These are phyloP conservation scores for Megalurothrips usitatus DNA, from an alignment of 2,888 invertebrate species.

Conservation along the genomic window DNA sequence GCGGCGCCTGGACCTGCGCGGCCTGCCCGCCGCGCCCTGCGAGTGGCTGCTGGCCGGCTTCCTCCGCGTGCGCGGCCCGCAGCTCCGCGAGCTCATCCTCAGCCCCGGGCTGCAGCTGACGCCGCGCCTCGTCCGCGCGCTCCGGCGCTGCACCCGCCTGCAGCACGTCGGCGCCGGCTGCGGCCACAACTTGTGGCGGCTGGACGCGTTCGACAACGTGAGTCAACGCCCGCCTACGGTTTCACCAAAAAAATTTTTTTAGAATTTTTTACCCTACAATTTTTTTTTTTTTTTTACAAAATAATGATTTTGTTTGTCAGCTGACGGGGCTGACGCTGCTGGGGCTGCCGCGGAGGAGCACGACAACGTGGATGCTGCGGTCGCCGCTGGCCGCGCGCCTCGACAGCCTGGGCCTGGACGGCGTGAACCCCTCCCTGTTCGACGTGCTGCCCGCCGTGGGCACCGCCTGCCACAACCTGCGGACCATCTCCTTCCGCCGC, in stretches of 20 bases:
- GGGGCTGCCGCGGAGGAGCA: background rate
- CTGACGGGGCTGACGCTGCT: background rate
- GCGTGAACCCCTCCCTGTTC: slow-evolving; percentile 19
- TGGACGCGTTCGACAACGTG: slow-evolving; percentile 1
- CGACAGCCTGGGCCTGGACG: background rate
- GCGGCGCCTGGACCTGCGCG: slow-evolving; percentile 2
- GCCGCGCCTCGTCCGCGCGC: background rate
- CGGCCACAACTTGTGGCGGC: background rate
- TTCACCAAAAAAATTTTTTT: too few species aligned
- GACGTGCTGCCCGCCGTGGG: slow-evolving; percentile 14
- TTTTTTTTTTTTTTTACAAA: too few species aligned
- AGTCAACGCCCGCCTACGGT: background rate
- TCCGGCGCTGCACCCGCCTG: background rate
- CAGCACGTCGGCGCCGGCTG: background rate
- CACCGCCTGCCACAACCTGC: background rate
- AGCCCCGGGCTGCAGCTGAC: slow-evolving; percentile 8
- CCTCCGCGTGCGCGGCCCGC: background rate
- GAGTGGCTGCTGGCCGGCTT: background rate
- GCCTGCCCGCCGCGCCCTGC: background rate
- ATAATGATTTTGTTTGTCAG: background rate
- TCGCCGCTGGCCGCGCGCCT: background rate
- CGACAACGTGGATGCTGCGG: background rate
- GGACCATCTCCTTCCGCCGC: background rate
- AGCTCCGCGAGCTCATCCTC: background rate
- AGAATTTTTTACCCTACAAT: background rate